These are phyloP conservation scores for Pogonognathellus flavescens DNA, from an alignment of 1,140 invertebrate genomes.

Conservation along the genomic window DNA sequence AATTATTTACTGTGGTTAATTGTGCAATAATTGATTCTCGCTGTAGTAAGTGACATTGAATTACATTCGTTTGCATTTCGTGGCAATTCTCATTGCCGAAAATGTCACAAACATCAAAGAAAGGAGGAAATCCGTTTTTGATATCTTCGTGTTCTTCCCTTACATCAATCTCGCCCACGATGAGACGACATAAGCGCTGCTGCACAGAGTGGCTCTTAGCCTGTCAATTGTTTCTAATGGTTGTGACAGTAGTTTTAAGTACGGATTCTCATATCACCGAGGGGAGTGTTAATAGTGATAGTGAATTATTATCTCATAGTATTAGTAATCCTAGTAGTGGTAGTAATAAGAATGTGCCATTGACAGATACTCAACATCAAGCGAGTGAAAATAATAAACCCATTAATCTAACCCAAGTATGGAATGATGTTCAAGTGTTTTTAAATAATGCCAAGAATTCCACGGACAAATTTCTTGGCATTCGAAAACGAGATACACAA, in stretches of 20 bases:
- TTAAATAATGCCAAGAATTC: background rate
- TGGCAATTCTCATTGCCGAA: conserved; percentile 27
- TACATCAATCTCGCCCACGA: background rate
- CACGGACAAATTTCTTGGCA: background rate
- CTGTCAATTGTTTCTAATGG: conserved; percentile 12
- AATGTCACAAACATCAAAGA: background rate
- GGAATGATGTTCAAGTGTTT: background rate
- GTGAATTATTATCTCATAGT: conserved; percentile 37
- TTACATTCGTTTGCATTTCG: no score
- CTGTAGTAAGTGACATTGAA: no score
- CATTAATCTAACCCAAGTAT: conserved; percentile 10
- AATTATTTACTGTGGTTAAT: background rate
- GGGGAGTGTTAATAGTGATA: conserved; percentile 26
- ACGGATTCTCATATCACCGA: background rate
- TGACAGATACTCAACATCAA: background rate
- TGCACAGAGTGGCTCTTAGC: conserved; percentile 1
- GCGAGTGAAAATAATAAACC: background rate
- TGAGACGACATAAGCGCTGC: background rate
- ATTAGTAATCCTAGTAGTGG: conserved; percentile 37
- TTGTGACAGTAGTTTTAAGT: conserved; percentile 41
- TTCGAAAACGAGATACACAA: background rate
- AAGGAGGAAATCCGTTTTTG: no score
- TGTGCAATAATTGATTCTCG: background rate
- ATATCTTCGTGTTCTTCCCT: no score
- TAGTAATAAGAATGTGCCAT: conserved; percentile 38